Evolutionary conservation across 2,888 invertebrate genomes (phyloP).

Genomic region (Nephrocerus scutellatus): DNA sequence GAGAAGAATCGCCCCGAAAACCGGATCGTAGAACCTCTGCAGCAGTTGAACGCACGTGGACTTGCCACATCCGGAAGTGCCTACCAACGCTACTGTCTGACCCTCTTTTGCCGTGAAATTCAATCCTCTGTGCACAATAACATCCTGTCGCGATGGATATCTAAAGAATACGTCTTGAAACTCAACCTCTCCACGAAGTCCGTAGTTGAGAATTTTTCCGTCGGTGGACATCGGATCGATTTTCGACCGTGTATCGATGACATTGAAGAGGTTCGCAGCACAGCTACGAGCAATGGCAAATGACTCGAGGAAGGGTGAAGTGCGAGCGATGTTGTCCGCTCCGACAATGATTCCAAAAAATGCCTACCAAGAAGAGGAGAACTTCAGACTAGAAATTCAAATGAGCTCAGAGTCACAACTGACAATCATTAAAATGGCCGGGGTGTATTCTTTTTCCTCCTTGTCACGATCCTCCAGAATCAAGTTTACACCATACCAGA

Average conservation of each 20-base stretch:
- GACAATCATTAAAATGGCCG: constrained; percentile 67
- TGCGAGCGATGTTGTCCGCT: constrained; percentile 69
- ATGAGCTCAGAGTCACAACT: constrained; percentile 33
- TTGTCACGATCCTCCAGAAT: constrained; percentile 59
- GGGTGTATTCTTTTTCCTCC: constrained; percentile 57
- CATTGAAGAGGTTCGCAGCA: constrained; percentile 65
- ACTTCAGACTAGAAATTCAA: no score
- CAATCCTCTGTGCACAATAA: constrained; percentile 62
- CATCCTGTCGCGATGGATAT: constrained; percentile 71
- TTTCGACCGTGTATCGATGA: constrained; percentile 64
- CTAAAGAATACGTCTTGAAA: constrained; percentile 65
- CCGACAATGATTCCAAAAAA: constrained; percentile 74
- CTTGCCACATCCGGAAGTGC: constrained; percentile 73
- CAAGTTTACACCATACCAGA: constrained; percentile 74
- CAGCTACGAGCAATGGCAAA: constrained; percentile 66
- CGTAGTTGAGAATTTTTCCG: constrained; percentile 55
- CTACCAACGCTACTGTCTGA: constrained; percentile 67
- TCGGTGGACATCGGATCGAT: constrained; percentile 65
- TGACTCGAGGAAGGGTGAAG: constrained; percentile 68
- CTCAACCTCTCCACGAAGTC: constrained; percentile 60
- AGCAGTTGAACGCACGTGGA: constrained; percentile 72
- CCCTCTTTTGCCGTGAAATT: constrained; percentile 58
- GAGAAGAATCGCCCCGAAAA: constrained; percentile 51
- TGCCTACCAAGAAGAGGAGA: constrained; percentile 29
- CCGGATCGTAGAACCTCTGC: constrained; percentile 68